These are phyloP conservation scores for Drosophila helvetica DNA, from an alignment of 2,888 invertebrate genomes.

Conservation along the genomic window DNA sequence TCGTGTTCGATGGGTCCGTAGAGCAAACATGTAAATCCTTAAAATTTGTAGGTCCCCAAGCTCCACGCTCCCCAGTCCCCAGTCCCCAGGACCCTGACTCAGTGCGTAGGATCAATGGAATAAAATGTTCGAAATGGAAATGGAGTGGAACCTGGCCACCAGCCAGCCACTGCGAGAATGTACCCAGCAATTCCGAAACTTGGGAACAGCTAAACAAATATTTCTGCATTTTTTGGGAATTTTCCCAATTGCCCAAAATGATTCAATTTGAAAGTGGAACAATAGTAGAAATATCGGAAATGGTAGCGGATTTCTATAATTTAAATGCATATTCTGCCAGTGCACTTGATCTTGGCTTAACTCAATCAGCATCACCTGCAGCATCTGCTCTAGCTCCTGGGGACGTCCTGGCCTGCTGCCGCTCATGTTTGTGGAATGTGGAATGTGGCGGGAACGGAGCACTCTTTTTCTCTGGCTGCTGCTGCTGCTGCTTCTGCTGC, in stretches of 20 bases:
- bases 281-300: neutral
- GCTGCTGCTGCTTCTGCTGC: constrained; percentile 60
- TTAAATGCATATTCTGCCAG: constrained; percentile 45
- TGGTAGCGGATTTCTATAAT: neutral
- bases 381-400: constrained; percentile 35
- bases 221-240: too few species aligned
- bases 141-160: neutral
- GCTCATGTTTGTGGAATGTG: too few species aligned
- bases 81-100: neutral
- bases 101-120: constrained; percentile 28
- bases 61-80: too few species aligned
- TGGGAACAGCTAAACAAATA: too few species aligned
- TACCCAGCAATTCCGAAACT: neutral
- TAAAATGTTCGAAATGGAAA: constrained; percentile 3
- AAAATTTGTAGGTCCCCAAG: constrained; percentile 59
- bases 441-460: too few species aligned
- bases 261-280: too few species aligned
- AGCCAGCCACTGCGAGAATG: neutral
- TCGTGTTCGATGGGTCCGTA: constrained; percentile 49
- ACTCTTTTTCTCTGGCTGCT: constrained; percentile 36
- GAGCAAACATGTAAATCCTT: constrained; percentile 74
- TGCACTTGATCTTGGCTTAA: constrained; percentile 57
- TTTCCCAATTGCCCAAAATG: too few species aligned
- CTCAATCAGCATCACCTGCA: constrained; percentile 73
- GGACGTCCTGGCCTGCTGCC: too few species aligned